Percentiles rank a stretch among this genome's conserved stretches.
Evolutionary conservation across 2,888 invertebrate species (phyloP).

Genomic region (Scelioninae gen. 2): DNA sequence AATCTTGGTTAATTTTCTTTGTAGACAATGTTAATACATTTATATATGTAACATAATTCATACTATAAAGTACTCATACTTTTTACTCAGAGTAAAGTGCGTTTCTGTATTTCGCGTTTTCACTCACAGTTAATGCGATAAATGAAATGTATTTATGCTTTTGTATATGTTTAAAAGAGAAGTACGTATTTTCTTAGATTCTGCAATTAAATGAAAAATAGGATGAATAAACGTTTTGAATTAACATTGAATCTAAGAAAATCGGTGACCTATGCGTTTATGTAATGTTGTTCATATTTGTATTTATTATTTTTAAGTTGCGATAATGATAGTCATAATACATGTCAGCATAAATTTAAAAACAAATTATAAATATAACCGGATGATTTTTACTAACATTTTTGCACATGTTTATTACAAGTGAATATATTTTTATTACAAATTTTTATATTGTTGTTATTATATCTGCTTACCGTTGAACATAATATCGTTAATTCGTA

Average conservation of each 20-base stretch:
- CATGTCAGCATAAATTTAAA: slow-evolving; percentile 18
- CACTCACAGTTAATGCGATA: too few species aligned
- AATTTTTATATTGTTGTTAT: background rate
- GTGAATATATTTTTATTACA: background rate
- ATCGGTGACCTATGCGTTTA: slow-evolving; percentile 9
- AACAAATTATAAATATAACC: slow-evolving; percentile 2
- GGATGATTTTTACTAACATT: slow-evolving; percentile 6
- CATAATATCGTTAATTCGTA: background rate
- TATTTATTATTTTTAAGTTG: slow-evolving; percentile 38
- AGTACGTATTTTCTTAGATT: slow-evolving; percentile 2
- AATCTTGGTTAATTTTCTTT: too few species aligned
- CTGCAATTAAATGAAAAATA: slow-evolving; percentile 1
- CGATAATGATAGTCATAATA: slow-evolving; percentile 16
- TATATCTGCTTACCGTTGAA: background rate
- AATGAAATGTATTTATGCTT: too few species aligned
- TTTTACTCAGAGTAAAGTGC: too few species aligned
- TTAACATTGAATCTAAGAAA: slow-evolving; percentile 15
- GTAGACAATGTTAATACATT: too few species aligned
- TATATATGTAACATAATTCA: too few species aligned
- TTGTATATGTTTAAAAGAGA: too few species aligned
- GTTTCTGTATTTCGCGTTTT: too few species aligned
- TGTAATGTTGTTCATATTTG: slow-evolving; percentile 7
- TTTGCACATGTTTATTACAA: background rate
- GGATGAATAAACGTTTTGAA: background rate
- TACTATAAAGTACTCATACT: too few species aligned